These are phyloP conservation scores for Novumbra hubbsi DNA, from an alignment of 2,797 vertebrate genomes.

Conservation along the genomic window DNA sequence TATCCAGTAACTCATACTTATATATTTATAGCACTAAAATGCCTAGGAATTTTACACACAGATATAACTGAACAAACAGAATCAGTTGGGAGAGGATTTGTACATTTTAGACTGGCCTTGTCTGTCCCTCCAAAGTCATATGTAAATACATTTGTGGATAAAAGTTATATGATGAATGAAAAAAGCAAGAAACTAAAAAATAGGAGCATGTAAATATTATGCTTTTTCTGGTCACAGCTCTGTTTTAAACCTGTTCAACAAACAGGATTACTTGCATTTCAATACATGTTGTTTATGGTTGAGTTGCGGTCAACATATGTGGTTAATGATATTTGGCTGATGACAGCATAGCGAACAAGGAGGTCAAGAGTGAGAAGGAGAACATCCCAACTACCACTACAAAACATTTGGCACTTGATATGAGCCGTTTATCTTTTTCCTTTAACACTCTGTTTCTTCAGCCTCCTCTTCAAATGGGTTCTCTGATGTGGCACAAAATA, in stretches of 20 bases:
- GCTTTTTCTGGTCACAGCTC: not conserved
- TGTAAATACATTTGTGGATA: slow-evolving; percentile 26
- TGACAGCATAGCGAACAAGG: not conserved
- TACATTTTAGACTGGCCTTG: slow-evolving; percentile 2
- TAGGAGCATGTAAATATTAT: not conserved
- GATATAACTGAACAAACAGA: not conserved
- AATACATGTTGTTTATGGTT: not conserved
- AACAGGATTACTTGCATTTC: not conserved
- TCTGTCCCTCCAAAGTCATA: slow-evolving; percentile 3
- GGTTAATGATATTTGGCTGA: not conserved
- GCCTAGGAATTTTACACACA: slow-evolving; percentile 4
- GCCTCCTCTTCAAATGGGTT: not conserved
- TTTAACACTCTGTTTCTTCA: not conserved
- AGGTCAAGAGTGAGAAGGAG: not conserved
- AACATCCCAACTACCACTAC: not conserved
- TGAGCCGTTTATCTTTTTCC: slow-evolving; percentile 4
- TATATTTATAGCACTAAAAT: slow-evolving; percentile 9
- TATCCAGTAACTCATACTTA: not conserved
- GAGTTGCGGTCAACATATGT: not conserved
- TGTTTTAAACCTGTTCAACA: not conserved
- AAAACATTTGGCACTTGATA: slow-evolving; percentile 5
- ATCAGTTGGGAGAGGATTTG: slow-evolving; percentile 6
- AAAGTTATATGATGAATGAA: slow-evolving; percentile 18
- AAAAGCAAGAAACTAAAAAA: not conserved
- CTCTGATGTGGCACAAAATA: slow-evolving; percentile 4